phyloP scores from a whole-genome alignment of 2,113 vertebrate species.

The Acrocephalus arundinaceus region DNA sequence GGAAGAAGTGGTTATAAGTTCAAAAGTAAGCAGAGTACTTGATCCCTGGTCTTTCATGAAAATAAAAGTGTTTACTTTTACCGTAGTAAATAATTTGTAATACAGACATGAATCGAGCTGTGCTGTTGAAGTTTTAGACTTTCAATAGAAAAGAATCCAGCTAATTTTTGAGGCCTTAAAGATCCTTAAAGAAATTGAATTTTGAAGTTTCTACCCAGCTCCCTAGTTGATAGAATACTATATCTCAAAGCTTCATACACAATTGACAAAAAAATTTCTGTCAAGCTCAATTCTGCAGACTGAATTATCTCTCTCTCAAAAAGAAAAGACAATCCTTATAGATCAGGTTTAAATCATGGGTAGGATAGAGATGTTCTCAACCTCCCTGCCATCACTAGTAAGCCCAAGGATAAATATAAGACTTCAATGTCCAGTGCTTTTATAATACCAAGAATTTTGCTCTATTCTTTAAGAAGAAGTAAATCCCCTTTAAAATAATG shows the following conservation, averaged over 20 bases:
- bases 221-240: constrained; percentile 4
- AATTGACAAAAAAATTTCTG: background rate
- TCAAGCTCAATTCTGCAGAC: constrained; percentile 23
- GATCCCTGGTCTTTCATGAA: background rate
- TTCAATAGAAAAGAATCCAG: background rate
- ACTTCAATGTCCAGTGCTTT: background rate
- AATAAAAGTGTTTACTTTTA: background rate
- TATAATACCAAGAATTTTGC: background rate
- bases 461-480: background rate
- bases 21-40: background rate
- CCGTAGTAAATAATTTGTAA: background rate
- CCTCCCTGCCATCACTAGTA: background rate
- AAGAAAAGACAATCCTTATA: constrained; percentile 26
- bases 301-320: constrained; percentile 34
- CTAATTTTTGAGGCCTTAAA: constrained; percentile 6
- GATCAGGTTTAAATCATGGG: constrained; percentile 29
- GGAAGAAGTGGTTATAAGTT: background rate
- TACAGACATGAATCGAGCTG: background rate
- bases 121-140: background rate
- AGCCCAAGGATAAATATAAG: constrained; percentile 27
- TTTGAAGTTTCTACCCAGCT: background rate
- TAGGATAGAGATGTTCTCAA: constrained; percentile 37
- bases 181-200: constrained; percentile 15
- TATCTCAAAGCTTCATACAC: constrained; percentile 34
- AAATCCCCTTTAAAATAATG: background rate